phyloP scores from a whole-genome alignment of 2,113 vertebrate genomes.

The Hassar affinis region DNA sequence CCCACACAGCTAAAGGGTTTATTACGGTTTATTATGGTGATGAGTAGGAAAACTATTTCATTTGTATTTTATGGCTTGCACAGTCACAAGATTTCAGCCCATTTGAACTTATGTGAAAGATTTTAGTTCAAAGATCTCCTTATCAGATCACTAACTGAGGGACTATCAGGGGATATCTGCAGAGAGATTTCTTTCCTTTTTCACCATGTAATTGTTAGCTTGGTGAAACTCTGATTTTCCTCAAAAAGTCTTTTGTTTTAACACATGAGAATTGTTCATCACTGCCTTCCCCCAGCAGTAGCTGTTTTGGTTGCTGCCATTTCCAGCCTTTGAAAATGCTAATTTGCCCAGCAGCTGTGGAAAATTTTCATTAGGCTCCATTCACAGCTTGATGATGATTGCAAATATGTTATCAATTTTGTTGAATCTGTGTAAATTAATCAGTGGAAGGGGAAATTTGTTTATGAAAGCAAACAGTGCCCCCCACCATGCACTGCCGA shows the following conservation, averaged over 20 bases:
- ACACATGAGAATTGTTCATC: background rate
- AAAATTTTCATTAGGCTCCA: constrained; percentile 51
- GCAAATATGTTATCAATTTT: constrained; percentile 54
- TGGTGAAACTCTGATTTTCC: background rate
- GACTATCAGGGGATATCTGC: too few relatives aligned
- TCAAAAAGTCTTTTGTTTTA: background rate
- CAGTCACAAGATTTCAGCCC: too few relatives aligned
- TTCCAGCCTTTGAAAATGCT: constrained; percentile 47
- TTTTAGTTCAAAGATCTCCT: too few relatives aligned
- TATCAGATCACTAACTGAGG: too few relatives aligned
- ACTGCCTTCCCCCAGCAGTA: background rate
- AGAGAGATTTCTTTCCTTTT: background rate
- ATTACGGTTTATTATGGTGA: too few relatives aligned
- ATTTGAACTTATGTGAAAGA: too few relatives aligned
- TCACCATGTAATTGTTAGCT: background rate
- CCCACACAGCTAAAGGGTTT: too few relatives aligned
- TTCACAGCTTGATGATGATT: constrained; percentile 52
- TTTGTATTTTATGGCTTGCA: too few relatives aligned
- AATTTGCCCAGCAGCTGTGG: constrained; percentile 51
- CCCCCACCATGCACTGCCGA: constrained; percentile 15
- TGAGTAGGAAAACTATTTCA: too few relatives aligned
- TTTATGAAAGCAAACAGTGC: constrained; percentile 48
- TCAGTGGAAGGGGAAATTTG: constrained; percentile 45
- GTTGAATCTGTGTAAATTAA: constrained; percentile 49
- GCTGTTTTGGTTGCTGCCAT: constrained; percentile 30